phyloP scores from a whole-genome alignment of 2,113 vertebrate genomes.

The Anhinga anhinga region DNA sequence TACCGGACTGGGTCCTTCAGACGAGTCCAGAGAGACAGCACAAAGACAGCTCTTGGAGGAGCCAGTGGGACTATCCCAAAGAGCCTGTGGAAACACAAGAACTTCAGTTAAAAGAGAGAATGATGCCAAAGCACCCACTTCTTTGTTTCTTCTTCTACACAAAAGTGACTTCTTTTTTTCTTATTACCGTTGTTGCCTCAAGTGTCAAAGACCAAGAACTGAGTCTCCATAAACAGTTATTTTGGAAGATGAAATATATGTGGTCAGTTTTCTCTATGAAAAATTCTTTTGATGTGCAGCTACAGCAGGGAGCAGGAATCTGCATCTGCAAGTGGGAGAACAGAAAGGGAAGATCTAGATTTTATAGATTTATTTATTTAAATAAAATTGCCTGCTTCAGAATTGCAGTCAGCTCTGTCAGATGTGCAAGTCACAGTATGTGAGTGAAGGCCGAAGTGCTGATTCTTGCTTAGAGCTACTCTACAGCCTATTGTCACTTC shows the following conservation, averaged over 20 bases:
- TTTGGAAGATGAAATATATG: background rate
- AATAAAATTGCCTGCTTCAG: background rate
- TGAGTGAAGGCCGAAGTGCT: background rate
- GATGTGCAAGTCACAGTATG: background rate
- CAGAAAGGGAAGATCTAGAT: background rate
- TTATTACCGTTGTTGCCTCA: background rate
- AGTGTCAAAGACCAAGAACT: background rate
- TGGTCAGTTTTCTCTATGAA: background rate
- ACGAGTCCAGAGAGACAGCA: background rate
- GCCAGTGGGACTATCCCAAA: background rate
- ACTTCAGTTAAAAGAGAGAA: background rate
- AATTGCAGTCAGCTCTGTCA: background rate
- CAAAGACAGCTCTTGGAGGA: background rate
- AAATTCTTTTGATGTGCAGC: background rate
- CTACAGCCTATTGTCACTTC: background rate
- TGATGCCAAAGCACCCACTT: background rate
- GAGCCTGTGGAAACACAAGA: background rate
- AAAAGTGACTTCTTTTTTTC: background rate
- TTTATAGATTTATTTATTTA: slow-evolving; percentile 1
- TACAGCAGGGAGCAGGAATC: background rate
- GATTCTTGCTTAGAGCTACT: background rate
- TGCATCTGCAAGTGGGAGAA: background rate
- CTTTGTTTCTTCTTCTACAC: background rate
- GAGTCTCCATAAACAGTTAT: background rate
- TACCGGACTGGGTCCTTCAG: background rate